These are phyloP conservation scores for Phalacrocorax carbo DNA, from an alignment of 2,113 vertebrate species.

Conservation along the genomic window DNA sequence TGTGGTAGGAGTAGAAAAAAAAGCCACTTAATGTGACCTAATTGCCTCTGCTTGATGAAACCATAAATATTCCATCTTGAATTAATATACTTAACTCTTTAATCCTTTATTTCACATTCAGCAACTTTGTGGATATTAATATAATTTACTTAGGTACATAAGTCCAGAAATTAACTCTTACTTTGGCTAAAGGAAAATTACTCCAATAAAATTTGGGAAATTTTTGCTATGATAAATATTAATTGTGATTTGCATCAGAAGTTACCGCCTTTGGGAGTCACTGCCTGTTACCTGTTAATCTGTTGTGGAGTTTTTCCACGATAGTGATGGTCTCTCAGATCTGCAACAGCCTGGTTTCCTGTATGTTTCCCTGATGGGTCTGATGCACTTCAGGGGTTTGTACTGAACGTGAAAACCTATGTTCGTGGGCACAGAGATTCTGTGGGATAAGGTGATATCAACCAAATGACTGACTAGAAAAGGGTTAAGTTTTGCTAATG, in stretches of 20 bases:
- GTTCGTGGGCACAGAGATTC: no score
- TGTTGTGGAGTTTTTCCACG: background rate
- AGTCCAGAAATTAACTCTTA: background rate
- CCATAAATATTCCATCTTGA: background rate
- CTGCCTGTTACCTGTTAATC: background rate
- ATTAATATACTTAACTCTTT: background rate
- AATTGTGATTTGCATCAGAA: background rate
- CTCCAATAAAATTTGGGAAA: background rate
- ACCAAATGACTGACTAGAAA: background rate
- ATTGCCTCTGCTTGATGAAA: background rate
- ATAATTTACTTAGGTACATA: background rate
- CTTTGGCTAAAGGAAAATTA: background rate
- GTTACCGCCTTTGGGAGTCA: background rate
- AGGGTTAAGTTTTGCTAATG: background rate
- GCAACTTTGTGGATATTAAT: background rate
- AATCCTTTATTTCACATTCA: background rate
- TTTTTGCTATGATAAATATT: background rate
- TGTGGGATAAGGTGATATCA: background rate
- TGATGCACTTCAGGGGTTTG: background rate
- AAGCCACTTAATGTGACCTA: background rate
- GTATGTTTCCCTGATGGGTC: accelerated
- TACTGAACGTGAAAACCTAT: accelerated
- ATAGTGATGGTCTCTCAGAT: background rate
- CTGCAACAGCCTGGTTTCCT: background rate
- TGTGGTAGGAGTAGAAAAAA: background rate